Conservation (phyloP, 2,797 vertebrate species). For the Halcyon badia region DNA sequence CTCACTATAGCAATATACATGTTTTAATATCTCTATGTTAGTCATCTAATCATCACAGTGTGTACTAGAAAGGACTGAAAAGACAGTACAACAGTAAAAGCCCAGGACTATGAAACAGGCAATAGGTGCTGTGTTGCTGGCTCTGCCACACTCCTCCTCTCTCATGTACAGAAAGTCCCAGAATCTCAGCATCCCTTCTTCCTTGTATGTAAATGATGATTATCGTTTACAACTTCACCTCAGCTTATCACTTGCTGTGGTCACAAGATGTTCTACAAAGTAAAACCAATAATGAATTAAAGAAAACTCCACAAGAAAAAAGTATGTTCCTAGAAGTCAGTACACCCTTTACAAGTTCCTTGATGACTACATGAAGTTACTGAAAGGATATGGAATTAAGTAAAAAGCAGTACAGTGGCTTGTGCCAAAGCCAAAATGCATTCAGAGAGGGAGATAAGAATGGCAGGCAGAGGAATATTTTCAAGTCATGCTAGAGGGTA, state of each 20-base stretch:
- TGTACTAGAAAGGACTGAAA: neutral
- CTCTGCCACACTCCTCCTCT: neutral
- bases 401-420: neutral
- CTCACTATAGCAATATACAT: rapidly evolving
- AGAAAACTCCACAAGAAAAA: slow-evolving; percentile 24
- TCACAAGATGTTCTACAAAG: neutral
- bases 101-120: neutral
- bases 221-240: neutral
- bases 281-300: slow-evolving; percentile 15
- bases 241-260: neutral
- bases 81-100: neutral
- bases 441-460: slow-evolving; percentile 17
- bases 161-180: neutral
- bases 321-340: slow-evolving; percentile 1
- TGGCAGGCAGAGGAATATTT: neutral
- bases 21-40: neutral
- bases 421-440: neutral
- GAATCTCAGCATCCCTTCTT: neutral
- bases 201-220: neutral
- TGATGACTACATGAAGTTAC: slow-evolving; percentile 36
- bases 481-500: neutral
- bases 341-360: slow-evolving; percentile 25
- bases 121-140: neutral
- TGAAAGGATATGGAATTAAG: slow-evolving; percentile 31
- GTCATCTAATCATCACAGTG: neutral